Conservation (phyloP, 2,113 vertebrate species). For the Pteropus alecto region DNA sequence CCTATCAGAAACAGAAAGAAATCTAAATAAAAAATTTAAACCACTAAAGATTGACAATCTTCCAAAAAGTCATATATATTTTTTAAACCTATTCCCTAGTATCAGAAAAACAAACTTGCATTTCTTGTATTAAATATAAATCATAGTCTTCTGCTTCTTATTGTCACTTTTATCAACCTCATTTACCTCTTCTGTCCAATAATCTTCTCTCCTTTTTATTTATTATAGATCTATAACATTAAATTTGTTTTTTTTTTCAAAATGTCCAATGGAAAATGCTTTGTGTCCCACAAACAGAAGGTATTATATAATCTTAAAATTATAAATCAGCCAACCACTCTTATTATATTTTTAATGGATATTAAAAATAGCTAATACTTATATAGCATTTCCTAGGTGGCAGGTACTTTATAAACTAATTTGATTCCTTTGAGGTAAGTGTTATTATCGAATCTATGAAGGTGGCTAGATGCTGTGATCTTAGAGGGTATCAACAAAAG, state of each 20-base stretch:
- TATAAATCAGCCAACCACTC: not conserved
- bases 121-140: not conserved
- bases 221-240: not conserved
- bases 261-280: not conserved
- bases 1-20: not conserved
- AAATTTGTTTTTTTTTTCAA: constrained; percentile 24
- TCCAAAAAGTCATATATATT: not conserved
- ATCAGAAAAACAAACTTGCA: constrained; percentile 1
- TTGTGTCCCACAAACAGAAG: not conserved
- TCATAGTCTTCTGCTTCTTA: not conserved
- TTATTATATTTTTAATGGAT: not conserved
- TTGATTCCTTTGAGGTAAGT: not conserved
- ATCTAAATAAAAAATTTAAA: not conserved
- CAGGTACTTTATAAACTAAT: not conserved
- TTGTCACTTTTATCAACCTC: not conserved
- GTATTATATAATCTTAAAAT: constrained; percentile 20
- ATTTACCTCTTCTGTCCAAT: not conserved
- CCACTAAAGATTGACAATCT: not conserved
- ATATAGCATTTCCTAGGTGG: not conserved
- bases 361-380: constrained; percentile 37
- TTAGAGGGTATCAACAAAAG: not conserved
- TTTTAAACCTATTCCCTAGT: not conserved
- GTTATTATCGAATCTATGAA: not conserved
- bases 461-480: not conserved
- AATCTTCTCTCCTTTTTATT: not conserved